phyloP scores from a whole-genome alignment of 2,797 vertebrate genomes.

The Merluccius polli region DNA sequence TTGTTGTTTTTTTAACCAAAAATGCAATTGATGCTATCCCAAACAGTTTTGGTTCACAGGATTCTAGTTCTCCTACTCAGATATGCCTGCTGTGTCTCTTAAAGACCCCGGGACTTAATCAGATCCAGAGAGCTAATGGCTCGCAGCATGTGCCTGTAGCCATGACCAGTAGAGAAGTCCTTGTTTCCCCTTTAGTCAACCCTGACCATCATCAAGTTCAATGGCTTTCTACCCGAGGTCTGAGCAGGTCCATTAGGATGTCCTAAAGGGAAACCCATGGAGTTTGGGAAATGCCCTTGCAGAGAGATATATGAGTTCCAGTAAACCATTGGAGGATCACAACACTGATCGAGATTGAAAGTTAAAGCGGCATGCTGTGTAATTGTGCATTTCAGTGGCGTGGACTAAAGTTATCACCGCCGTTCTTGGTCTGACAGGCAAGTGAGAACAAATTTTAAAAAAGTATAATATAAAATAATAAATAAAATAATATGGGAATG shows the following conservation, averaged over 20 bases:
- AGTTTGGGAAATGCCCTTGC: constrained; percentile 20
- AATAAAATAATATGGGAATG: not conserved
- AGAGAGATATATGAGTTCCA: constrained; percentile 30
- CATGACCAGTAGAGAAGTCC: not conserved
- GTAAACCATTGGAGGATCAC: constrained; percentile 31
- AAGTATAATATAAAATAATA: not conserved
- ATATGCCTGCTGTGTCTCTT: not conserved
- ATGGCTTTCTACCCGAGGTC: constrained; percentile 11
- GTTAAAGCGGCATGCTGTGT: constrained; percentile 24
- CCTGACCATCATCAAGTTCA: constrained; percentile 15
- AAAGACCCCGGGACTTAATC: constrained; percentile 2
- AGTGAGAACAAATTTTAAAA: not conserved
- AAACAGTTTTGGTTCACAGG: not conserved
- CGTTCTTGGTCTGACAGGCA: not conserved
- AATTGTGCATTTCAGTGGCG: constrained; percentile 7
- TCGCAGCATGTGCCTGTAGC: constrained; percentile 3
- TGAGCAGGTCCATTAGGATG: constrained; percentile 9
- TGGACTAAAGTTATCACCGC: not conserved
- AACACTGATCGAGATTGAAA: constrained; percentile 8
- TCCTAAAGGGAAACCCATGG: constrained; percentile 21
- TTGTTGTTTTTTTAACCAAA: not conserved
- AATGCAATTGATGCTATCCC: not conserved
- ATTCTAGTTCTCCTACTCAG: not conserved
- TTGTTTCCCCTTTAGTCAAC: constrained; percentile 20
- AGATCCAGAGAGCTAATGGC: constrained; percentile 17